phyloP scores from a whole-genome alignment of 2,888 invertebrate species.

The Scelioninae gen. 2 region DNA sequence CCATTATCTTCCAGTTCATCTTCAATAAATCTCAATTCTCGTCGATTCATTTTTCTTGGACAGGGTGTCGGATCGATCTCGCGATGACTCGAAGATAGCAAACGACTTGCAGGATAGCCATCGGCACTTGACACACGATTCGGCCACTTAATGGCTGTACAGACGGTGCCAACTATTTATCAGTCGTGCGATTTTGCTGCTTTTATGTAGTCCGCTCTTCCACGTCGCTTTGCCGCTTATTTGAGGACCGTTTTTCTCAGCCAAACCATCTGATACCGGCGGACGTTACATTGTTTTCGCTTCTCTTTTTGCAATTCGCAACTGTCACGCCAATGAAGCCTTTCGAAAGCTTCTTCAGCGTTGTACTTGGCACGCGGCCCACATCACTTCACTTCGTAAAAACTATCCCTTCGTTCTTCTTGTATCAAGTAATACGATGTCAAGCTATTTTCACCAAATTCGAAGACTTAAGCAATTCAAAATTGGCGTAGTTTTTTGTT shows the following conservation, averaged over 20 bases:
- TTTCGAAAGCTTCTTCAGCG: conserved; percentile 36
- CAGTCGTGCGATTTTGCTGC: conserved; percentile 32
- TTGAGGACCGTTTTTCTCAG: conserved; percentile 37
- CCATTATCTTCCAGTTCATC: no score
- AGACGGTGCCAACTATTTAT: conserved; percentile 66
- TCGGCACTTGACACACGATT: conserved; percentile 60
- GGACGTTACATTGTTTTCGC: conserved; percentile 53
- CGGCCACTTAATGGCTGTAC: conserved; percentile 65
- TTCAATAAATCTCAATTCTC: conserved; percentile 7
- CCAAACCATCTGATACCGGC: conserved; percentile 47
- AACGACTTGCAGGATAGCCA: conserved; percentile 47
- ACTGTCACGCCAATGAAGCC: conserved; percentile 52
- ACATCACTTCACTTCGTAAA: conserved; percentile 18
- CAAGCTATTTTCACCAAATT: conserved; percentile 7
- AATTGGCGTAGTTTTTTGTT: background rate
- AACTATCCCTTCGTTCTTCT: conserved; percentile 30
- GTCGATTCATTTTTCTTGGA: conserved; percentile 27
- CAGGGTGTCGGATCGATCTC: conserved; percentile 21
- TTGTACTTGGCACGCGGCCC: conserved; percentile 47
- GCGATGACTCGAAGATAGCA: conserved; percentile 31
- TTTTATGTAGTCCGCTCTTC: conserved; percentile 4
- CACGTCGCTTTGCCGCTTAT: conserved; percentile 9
- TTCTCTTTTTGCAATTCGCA: conserved; percentile 34
- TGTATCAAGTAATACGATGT: background rate
- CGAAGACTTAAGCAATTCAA: conserved; percentile 5